Evolutionary conservation across 2,888 invertebrate species (phyloP).

Genomic region (Ormyrus labotus): DNA sequence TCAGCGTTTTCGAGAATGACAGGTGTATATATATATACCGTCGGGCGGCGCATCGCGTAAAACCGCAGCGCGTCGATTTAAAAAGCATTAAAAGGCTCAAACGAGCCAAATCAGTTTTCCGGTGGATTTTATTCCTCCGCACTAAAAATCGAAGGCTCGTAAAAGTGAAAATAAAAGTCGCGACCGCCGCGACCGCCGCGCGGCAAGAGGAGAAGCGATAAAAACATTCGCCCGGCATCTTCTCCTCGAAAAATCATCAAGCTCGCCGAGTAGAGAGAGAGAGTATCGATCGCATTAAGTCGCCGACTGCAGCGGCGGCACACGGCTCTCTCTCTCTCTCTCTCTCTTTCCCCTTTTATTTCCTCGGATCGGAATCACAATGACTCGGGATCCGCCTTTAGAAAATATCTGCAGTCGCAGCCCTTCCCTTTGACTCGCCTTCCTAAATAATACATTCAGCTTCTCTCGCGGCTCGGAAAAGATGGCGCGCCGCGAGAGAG

Average conservation of each 20-base stretch:
- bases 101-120: too few species aligned
- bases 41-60: background rate
- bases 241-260: slow-evolving; percentile 46
- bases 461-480: too few species aligned
- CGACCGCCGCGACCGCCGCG: background rate
- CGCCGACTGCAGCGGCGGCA: slow-evolving; percentile 1
- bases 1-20: too few species aligned
- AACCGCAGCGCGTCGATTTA: too few species aligned
- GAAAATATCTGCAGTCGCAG: slow-evolving; percentile 52
- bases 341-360: slow-evolving; percentile 32
- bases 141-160: too few species aligned
- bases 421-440: slow-evolving; percentile 34
- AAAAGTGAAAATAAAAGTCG: too few species aligned
- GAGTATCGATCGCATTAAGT: slow-evolving; percentile 43
- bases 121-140: too few species aligned
- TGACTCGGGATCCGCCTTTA: slow-evolving; percentile 51
- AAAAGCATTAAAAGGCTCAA: too few species aligned
- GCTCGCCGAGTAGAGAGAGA: background rate
- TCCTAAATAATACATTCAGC: slow-evolving; percentile 36
- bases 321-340: background rate
- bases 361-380: slow-evolving; percentile 46
- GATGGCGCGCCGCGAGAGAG: background rate
- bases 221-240: background rate
- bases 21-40: too few species aligned
- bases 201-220: background rate